Base-by-base conservation (phyloP, 1,140 invertebrate species). In the Dufourea novaeangliae region DNA sequence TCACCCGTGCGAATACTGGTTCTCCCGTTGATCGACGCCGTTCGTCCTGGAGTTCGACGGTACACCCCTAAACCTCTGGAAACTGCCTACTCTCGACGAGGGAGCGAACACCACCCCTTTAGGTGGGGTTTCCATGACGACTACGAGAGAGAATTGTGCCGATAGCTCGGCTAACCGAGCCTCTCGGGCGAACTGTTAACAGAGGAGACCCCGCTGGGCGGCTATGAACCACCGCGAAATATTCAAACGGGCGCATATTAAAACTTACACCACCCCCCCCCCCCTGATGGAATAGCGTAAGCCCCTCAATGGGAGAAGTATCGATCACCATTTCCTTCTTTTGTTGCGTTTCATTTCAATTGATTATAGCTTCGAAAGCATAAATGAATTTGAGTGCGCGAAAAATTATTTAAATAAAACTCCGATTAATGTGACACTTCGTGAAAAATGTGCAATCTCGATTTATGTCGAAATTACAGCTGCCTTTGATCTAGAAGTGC, bases 121-220 rank as follows among this genome's bases (percentile, higher is more conserved):
- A 86, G 82, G 84, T 78, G 86, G 85, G 80, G 86, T 87, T 85
- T 81, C 86, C 86, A 87, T 87, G 86, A 80, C 81, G 56, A 87
- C 86, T 85, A 69, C 54, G 63, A 83, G 85, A 79, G 80, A 62
- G 80, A 75, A 69, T 56, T 66, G 64, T 61, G 59, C 34, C 63
- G 78, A 81, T 75, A 78, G 59, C 22, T 32, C 14, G 27, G 29
- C 54, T 41, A 69, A 34, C 73, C 64, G 32, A 76, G 54, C n/a
- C 73, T 64, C 72, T 67, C 50, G 8, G 34, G 14, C 66, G 64
- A 68, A 59, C 59, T 67, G 64, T 59, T 69, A 54, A 46, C 73
- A 11, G 34, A 14, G 34, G 34, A 14, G 34, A 61, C 20, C 46
- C 22, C 11, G 20, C 25, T 11, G 34, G 3, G 52, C 25, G 25